Evolutionary conservation across 2,888 invertebrate genomes (phyloP).

Genomic region (Mycalesis mineus): DNA sequence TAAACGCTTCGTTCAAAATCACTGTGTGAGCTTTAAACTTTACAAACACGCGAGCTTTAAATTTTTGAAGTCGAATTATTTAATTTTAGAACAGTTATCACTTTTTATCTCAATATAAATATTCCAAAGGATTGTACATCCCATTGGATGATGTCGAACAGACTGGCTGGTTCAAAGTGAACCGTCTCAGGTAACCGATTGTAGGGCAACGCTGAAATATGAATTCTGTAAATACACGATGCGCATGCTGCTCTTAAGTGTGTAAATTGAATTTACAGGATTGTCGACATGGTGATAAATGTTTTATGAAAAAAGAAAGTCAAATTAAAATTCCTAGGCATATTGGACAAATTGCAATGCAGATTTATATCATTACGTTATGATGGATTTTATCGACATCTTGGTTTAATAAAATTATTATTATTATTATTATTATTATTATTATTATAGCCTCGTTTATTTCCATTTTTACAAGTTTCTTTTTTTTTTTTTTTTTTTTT

Average conservation of each 20-base stretch:
- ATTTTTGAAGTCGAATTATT: neutral
- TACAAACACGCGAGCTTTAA: neutral
- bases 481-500: too few species aligned
- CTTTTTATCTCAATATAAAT: neutral
- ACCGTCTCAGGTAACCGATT: conserved; percentile 57
- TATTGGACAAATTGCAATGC: too few species aligned
- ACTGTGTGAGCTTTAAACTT: neutral
- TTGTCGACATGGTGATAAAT: conserved; percentile 28
- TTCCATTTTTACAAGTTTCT: too few species aligned
- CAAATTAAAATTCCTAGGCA: neutral
- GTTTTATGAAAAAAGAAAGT: conserved; percentile 27
- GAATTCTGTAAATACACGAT: conserved; percentile 61
- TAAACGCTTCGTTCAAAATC: neutral
- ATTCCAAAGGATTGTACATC: conserved; percentile 37
- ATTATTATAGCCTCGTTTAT: too few species aligned
- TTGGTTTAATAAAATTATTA: too few species aligned
- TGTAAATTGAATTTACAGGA: conserved; percentile 67
- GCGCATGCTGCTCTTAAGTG: conserved; percentile 46
- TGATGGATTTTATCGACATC: too few species aligned
- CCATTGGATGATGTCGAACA: conserved; percentile 43
- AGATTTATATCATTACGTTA: too few species aligned
- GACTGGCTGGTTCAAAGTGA: conserved; percentile 52
- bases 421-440: too few species aligned
- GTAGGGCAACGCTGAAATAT: conserved; percentile 60
- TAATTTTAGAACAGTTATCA: neutral